A percentile compares a stretch with the other conserved stretches of the same genome.
Conservation (phyloP, 2,113 vertebrate species). For the Sorex araneus region DNA sequence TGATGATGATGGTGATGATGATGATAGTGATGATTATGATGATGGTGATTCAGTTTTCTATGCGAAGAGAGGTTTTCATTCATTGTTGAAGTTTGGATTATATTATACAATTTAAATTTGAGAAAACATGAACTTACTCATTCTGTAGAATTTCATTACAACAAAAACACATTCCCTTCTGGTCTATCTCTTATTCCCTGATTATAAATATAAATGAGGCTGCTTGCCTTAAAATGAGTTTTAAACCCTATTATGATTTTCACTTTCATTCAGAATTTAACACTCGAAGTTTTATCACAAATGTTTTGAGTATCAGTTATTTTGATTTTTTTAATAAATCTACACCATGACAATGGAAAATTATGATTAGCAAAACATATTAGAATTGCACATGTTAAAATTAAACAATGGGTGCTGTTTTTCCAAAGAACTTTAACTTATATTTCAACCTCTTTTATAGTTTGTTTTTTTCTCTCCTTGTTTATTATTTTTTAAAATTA, state of each 20-base stretch:
- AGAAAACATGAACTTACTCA: background rate
- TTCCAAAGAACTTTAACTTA: background rate
- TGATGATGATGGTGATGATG: no score
- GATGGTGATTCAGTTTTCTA: background rate
- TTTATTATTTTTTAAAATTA: no score
- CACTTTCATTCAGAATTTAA: conserved; percentile 6
- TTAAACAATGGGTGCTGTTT: background rate
- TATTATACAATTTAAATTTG: conserved; percentile 10
- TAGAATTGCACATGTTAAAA: background rate
- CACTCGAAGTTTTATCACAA: background rate
- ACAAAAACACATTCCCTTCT: conserved; percentile 8
- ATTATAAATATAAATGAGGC: conserved; percentile 44
- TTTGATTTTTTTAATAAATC: background rate
- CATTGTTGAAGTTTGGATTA: background rate
- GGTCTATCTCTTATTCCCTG: background rate
- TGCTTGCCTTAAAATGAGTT: background rate
- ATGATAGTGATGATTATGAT: no score
- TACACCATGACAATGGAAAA: background rate
- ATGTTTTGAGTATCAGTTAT: background rate
- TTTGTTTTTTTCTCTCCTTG: background rate
- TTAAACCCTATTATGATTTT: background rate
- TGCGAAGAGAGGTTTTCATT: background rate
- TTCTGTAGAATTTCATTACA: conserved; percentile 6
- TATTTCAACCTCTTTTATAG: background rate
- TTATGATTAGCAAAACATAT: background rate